Conservation (phyloP, 2,113 vertebrate species). For the Entelurus aequoreus region DNA sequence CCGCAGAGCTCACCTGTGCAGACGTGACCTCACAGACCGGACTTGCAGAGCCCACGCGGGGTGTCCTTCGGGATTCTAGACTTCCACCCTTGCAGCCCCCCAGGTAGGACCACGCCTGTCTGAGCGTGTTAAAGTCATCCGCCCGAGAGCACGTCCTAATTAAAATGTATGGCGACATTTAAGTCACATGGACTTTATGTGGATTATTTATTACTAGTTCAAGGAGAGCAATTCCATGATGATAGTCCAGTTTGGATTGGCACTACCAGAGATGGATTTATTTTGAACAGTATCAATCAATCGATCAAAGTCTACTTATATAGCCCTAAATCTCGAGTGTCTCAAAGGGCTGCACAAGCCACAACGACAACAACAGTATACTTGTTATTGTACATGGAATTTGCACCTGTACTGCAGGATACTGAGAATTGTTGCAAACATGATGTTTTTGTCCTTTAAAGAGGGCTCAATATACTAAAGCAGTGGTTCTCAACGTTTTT, state of each 20-base stretch:
- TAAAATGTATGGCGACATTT: constrained; percentile 47
- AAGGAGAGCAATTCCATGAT: not conserved
- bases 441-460: too few relatives aligned
- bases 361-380: too few relatives aligned
- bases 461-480: too few relatives aligned
- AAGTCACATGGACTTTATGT: constrained; percentile 26
- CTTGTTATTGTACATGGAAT: too few relatives aligned
- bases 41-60: constrained; percentile 28
- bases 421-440: too few relatives aligned
- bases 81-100: not conserved
- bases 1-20: constrained; percentile 38
- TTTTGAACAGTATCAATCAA: too few relatives aligned
- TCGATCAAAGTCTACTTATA: too few relatives aligned
- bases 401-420: too few relatives aligned
- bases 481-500: too few relatives aligned
- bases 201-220: constrained; percentile 15
- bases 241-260: not conserved
- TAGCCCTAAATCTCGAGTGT: too few relatives aligned
- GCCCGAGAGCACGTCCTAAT: constrained; percentile 14
- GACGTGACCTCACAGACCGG: constrained; percentile 26
- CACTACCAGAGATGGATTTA: not conserved
- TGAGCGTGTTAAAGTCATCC: constrained; percentile 27
- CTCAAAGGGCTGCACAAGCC: too few relatives aligned
- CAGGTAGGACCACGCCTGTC: constrained; percentile 32
- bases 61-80: constrained; percentile 26